Evolutionary conservation across 1,140 invertebrate species (phyloP).

Genomic region (Papilio dardanus): DNA sequence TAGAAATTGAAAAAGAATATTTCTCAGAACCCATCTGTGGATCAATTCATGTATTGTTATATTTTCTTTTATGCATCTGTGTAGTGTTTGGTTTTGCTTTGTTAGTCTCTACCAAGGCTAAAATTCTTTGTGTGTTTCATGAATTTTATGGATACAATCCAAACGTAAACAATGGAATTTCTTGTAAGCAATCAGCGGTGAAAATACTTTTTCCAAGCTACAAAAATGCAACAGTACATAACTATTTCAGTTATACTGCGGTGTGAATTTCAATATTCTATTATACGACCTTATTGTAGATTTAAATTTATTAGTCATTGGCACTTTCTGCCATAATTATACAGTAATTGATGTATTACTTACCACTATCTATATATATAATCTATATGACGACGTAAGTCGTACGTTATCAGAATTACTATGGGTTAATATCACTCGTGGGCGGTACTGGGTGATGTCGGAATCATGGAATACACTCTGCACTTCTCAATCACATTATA

Average conservation of each 20-base stretch:
- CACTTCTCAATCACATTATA: too few relatives aligned
- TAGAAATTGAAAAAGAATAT: not conserved
- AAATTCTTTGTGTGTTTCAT: not conserved
- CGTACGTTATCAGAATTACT: too few relatives aligned
- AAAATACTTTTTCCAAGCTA: not conserved
- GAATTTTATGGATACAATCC: not conserved
- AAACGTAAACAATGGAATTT: not conserved
- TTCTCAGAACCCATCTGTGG: not conserved
- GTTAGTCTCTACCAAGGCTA: not conserved
- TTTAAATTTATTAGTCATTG: too few relatives aligned
- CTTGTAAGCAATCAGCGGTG: not conserved
- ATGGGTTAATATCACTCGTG: too few relatives aligned
- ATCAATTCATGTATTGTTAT: slow-evolving; percentile 15
- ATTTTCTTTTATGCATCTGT: slow-evolving; percentile 6
- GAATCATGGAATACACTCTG: too few relatives aligned
- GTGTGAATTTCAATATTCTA: too few relatives aligned
- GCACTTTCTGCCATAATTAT: too few relatives aligned
- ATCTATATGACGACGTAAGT: too few relatives aligned
- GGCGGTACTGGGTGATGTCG: too few relatives aligned
- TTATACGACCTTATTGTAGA: too few relatives aligned
- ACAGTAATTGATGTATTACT: too few relatives aligned
- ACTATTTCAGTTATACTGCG: not conserved
- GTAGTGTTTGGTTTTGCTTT: slow-evolving; percentile 7
- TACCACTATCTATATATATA: too few relatives aligned
- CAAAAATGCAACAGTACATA: not conserved